Base-by-base conservation (phyloP, 2,797 vertebrate species). In the Pangasius sanitwongsei region DNA sequence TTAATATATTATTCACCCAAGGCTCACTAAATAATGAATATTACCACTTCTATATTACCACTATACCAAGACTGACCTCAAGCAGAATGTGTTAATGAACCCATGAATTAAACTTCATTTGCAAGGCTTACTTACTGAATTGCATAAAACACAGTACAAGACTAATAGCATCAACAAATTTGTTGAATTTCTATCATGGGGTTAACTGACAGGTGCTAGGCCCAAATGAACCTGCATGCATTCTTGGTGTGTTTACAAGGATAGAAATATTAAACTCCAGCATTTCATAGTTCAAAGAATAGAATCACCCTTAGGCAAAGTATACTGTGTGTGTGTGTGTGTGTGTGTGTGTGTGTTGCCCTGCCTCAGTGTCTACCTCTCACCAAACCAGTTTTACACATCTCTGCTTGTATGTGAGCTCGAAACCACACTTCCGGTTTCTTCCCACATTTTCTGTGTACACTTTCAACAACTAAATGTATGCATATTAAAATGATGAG, bases 351-450 rank as follows among this genome's bases (percentile, higher is more conserved):
- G 53, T 86, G 31, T 85, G 20, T 85, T 9, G 28, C 44, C 3
- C 25, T 31, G 7, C 16, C 44, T 11, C 23, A 65, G 65, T 41
- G 6, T 16, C 50, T 37, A 2, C 3, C 1, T 4, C 34, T 74
- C 23, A 74, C 34, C 69, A 74, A 74, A 85, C 84, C 67, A 15
- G 84, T 85, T 85, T 72, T 55, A 4, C 84, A 37, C 50, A 72
- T 70, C 12, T 65, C 15, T 28, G 34, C 9, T 1, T 37, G 16
- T 23, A 16, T 55, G 20, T n/a, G 12, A 78, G n/a, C 8, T 25
- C 12, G 4, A 85, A 85, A 69, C 70, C 6, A 70, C 83, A 86
- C 85, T 86, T 86, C 85, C 69, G 37, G 69, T 74, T 86, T 59
- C 20, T 74, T 6, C 31, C 84, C 65, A 44, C 6, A 50, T 23